phyloP scores from a whole-genome alignment of 2,797 vertebrate species.

The Manis javanica region DNA sequence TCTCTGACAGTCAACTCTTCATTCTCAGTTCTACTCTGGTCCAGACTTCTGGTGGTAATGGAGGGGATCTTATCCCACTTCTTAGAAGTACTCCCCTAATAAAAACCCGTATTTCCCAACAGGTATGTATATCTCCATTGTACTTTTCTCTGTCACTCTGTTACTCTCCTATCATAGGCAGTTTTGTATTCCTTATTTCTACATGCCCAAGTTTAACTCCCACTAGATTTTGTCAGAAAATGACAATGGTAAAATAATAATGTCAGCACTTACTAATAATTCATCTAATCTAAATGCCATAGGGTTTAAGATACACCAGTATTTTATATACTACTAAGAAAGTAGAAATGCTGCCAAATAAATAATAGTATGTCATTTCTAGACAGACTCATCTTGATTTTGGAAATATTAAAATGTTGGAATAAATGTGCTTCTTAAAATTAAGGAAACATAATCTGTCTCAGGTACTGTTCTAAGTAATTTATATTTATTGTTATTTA shows the following conservation, averaged over 20 bases:
- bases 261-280: neutral
- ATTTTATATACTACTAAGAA: neutral
- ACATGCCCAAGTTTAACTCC: neutral
- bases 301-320: neutral
- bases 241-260: conserved; percentile 8
- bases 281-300: neutral
- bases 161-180: neutral
- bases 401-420: conserved; percentile 25
- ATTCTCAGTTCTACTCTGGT: neutral
- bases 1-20: neutral
- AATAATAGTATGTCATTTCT: neutral
- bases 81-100: neutral
- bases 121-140: neutral
- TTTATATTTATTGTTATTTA: neutral
- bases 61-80: neutral
- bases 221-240: conserved; percentile 10
- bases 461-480: neutral
- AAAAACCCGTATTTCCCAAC: conserved; percentile 1
- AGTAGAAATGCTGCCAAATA: neutral
- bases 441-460: neutral
- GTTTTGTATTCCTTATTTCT: neutral
- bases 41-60: neutral
- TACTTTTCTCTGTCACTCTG: neutral
- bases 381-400: neutral
- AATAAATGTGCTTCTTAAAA: conserved; percentile 39